phyloP scores from a whole-genome alignment of 2,888 invertebrate species.

The Drosophila suboccidentalis region DNA sequence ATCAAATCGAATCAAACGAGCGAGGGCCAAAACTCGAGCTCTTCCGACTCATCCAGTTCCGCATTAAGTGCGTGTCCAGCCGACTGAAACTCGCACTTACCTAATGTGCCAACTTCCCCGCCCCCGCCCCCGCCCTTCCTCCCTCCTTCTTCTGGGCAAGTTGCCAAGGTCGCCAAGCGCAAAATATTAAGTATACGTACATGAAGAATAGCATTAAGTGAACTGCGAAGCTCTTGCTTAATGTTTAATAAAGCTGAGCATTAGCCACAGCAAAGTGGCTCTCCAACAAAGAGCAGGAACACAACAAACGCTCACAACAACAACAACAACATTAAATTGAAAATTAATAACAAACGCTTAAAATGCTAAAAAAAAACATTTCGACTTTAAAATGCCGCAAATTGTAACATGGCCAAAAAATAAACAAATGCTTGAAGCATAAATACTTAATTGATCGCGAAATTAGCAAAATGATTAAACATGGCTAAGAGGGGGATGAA shows the following conservation, averaged over 20 bases:
- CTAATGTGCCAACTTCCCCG: slow-evolving; percentile 3
- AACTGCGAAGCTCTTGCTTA: slow-evolving; percentile 56
- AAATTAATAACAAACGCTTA: slow-evolving; percentile 60
- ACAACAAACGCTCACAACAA: slow-evolving; percentile 10
- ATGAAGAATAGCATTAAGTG: slow-evolving; percentile 65
- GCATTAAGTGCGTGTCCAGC: slow-evolving; percentile 74
- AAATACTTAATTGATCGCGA: slow-evolving; percentile 45
- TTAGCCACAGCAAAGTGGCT: slow-evolving; percentile 47
- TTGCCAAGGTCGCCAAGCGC: slow-evolving; percentile 60
- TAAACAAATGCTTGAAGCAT: slow-evolving; percentile 44
- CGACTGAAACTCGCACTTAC: slow-evolving; percentile 50
- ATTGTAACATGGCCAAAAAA: slow-evolving; percentile 59
- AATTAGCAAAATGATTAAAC: slow-evolving; percentile 47
- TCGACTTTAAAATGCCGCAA: slow-evolving; percentile 42
- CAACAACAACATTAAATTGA: slow-evolving; percentile 46
- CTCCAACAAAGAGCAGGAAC: slow-evolving; percentile 56
- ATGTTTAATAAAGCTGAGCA: slow-evolving; percentile 71
- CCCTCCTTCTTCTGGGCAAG: slow-evolving; percentile 5
- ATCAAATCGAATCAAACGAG: not conserved
- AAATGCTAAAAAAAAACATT: slow-evolving; percentile 38
- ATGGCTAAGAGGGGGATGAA: not conserved
- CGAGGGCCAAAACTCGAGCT: slow-evolving; percentile 45
- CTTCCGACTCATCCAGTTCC: slow-evolving; percentile 69
- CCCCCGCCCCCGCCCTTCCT: not conserved
- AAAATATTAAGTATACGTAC: slow-evolving; percentile 59